phyloP scores from a whole-genome alignment of 2,888 invertebrate species.

The Platerodrilus igneus region DNA sequence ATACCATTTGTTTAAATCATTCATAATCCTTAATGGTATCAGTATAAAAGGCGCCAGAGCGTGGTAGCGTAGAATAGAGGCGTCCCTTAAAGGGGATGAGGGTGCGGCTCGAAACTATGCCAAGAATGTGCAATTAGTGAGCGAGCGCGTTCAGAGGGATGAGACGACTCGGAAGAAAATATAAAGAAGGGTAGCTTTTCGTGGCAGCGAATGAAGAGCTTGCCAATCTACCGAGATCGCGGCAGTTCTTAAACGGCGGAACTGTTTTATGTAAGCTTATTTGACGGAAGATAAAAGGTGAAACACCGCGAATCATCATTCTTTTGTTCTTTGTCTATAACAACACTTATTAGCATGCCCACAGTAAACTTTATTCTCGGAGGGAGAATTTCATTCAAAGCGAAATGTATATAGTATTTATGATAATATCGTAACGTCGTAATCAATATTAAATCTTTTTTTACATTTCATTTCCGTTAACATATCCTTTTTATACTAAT shows the following conservation, averaged over 20 bases:
- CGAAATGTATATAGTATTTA: too few relatives aligned
- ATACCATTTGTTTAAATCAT: constrained; percentile 25
- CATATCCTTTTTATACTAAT: too few relatives aligned
- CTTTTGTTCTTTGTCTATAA: too few relatives aligned
- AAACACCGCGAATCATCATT: constrained; percentile 13
- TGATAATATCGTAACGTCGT: too few relatives aligned
- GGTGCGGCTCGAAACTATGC: constrained; percentile 83
- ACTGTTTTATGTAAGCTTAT: constrained; percentile 23
- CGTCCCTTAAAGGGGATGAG: constrained; percentile 46
- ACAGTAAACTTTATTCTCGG: too few relatives aligned
- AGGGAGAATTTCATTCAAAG: too few relatives aligned
- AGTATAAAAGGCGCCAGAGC: constrained; percentile 21
- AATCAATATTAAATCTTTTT: too few relatives aligned
- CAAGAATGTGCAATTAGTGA: constrained; percentile 97
- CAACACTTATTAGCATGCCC: too few relatives aligned
- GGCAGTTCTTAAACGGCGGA: constrained; percentile 29
- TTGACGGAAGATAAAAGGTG: constrained; percentile 19
- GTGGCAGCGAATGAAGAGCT: constrained; percentile 39
- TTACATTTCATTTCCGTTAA: too few relatives aligned
- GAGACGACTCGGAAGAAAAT: constrained; percentile 56
- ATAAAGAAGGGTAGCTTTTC: constrained; percentile 61
- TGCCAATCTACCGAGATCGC: constrained; percentile 32
- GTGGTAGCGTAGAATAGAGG: constrained; percentile 23
- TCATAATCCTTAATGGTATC: constrained; percentile 22
- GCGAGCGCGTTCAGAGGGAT: constrained; percentile 53